phyloP scores from a whole-genome alignment of 2,113 vertebrate species.

The Phyllostomus discolor region DNA sequence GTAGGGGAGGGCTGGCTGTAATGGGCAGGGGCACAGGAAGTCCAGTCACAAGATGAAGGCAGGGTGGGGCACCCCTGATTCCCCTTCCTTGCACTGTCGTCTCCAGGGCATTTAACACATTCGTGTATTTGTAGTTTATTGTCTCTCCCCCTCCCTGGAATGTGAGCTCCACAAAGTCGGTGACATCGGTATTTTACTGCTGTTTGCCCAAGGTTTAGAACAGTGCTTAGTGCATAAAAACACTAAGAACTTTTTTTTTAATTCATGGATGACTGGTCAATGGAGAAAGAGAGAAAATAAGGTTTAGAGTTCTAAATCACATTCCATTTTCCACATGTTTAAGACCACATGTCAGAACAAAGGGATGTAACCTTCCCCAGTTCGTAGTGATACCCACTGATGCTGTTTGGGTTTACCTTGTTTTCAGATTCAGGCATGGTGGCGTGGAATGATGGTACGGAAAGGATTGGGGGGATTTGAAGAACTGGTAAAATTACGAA shows the following conservation, averaged over 20 bases:
- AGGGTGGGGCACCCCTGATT: neutral
- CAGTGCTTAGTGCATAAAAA: neutral
- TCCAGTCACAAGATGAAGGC: neutral
- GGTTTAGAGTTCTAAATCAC: neutral
- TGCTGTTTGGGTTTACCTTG: neutral
- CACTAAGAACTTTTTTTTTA: neutral
- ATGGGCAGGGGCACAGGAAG: neutral
- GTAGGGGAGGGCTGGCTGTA: neutral
- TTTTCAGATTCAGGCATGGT: conserved; percentile 76
- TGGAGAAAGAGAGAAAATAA: neutral
- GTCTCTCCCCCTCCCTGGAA: neutral
- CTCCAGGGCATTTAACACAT: neutral
- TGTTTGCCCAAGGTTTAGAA: neutral
- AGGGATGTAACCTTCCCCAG: neutral
- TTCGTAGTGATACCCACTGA: neutral
- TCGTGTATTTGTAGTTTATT: neutral
- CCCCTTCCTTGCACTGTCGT: neutral
- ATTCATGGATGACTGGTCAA: neutral
- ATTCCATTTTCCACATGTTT: neutral
- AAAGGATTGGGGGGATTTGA: conserved; percentile 58
- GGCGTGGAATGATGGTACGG: conserved; percentile 66
- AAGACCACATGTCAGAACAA: neutral
- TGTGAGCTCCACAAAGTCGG: neutral
- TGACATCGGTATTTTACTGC: neutral
- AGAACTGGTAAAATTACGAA: conserved; percentile 22